These are phyloP conservation scores for Norana najaformis DNA, from an alignment of 2,888 invertebrate species.

Conservation along the genomic window DNA sequence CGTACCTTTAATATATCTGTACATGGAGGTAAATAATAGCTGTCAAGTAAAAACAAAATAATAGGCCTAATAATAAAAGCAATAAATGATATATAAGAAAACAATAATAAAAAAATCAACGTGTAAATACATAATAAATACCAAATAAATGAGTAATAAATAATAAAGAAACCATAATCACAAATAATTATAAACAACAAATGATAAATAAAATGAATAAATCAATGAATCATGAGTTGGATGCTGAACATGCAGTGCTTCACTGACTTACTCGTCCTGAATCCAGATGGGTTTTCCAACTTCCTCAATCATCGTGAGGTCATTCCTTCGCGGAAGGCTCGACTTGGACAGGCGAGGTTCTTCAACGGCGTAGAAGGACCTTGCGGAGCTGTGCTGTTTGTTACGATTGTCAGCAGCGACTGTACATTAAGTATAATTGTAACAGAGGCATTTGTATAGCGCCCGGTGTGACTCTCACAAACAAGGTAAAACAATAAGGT, in stretches of 20 bases:
- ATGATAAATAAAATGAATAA: too few species aligned
- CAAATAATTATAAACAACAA: too few species aligned
- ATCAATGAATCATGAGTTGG: too few species aligned
- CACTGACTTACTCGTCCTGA: constrained; percentile 13
- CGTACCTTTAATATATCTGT: too few species aligned
- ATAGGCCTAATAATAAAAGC: background rate
- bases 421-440: background rate
- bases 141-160: too few species aligned
- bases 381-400: background rate
- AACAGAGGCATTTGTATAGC: background rate
- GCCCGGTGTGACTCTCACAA: background rate
- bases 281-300: background rate
- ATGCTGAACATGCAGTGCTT: background rate
- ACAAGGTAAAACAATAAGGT: background rate
- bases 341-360: background rate
- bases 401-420: background rate
- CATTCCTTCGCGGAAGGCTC: background rate
- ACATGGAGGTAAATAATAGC: too few species aligned
- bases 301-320: background rate
- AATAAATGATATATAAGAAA: too few species aligned
- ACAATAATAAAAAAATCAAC: too few species aligned
- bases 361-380: background rate
- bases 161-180: too few species aligned
- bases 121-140: too few species aligned
- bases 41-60: too few species aligned